Conservation (phyloP, 2,797 vertebrate species). For the Manis javanica region DNA sequence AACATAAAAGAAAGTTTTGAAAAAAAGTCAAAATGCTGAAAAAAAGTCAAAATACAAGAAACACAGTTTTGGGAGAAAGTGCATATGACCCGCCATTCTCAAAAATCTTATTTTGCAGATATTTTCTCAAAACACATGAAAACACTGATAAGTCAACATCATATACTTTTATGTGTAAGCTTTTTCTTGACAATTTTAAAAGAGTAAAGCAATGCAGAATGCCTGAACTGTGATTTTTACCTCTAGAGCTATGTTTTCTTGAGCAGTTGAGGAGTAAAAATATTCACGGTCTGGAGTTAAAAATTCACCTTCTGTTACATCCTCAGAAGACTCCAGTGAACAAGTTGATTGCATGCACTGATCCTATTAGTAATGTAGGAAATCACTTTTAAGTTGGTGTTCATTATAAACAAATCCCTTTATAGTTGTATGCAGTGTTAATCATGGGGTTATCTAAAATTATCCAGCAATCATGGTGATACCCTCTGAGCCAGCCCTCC, state of each 20-base stretch:
- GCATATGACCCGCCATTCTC: not conserved
- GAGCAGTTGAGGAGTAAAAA: conserved; percentile 67
- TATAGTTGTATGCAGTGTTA: not conserved
- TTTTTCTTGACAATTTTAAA: conserved; percentile 40
- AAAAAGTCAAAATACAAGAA: not conserved
- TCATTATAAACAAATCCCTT: conserved; percentile 48
- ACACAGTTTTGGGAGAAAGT: not conserved
- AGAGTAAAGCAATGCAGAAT: conserved; percentile 45
- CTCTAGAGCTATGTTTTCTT: conserved; percentile 76
- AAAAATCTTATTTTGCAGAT: conserved; percentile 45
- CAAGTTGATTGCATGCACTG: conserved; percentile 25
- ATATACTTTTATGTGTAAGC: not conserved
- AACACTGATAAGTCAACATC: not conserved
- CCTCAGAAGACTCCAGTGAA: conserved; percentile 77
- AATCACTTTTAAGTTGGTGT: conserved; percentile 56
- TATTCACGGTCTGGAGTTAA: conserved; percentile 80
- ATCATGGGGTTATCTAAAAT: not conserved
- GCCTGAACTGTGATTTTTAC: conserved; percentile 74
- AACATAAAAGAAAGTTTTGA: conserved; percentile 21
- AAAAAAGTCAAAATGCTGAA: too few species aligned
- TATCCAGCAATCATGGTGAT: not conserved
- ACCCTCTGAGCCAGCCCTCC: not conserved
- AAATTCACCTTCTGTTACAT: conserved; percentile 82
- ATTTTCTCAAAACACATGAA: not conserved
- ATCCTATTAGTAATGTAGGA: conserved; percentile 70